Base-by-base conservation (phyloP, 2,888 invertebrate species). In the Archaeoteleia sp. region DNA sequence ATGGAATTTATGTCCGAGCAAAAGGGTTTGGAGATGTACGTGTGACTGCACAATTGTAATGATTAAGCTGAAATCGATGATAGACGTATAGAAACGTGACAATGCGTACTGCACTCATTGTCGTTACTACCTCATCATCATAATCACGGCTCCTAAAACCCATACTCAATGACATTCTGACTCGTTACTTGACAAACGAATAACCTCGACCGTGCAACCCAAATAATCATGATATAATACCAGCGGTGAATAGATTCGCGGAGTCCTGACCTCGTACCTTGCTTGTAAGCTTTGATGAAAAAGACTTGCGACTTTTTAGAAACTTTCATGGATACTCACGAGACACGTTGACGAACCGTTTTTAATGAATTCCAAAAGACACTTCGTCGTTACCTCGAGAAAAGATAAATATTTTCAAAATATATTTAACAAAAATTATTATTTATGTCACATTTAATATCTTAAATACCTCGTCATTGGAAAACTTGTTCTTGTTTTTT, bases 221-320 rank as follows among this genome's bases (percentile, higher is more conserved):
- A 49, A 63, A 63, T 63, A 49, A 55, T 63, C 62, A 25, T 43
- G 48, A 48, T 39, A 49, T 49, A 55, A 63, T 63, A 27, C 55
- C 14, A 7, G 15, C 32, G 30, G n/a, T 42, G 49, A 42, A 42
- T 48, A 15, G 25, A 62, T 27, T 62, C 20, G 34, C 48, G 20
- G 25, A 62, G 27, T 62, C 20, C 34, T 48, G 62, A 55, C 54
- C 62, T 55, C 30, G 62, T 35, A 54, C 35, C 6, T 29, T 10
- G 10, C 13, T 13, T n/a, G 12, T 12, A 1, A 15, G 34, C 48
- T 40, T 34, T 42, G 32, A 42, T 29, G 23, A n/a, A 13, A 34
- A 53, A 32, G 42, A 20, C 2, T 5, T 5, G 2, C 20, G 20
- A 20, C 20, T 2, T 20, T 20, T 5, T 20, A 20, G 20, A 20